A percentile compares a stretch with the other conserved stretches of the same genome.
phyloP scores from a whole-genome alignment of 2,888 invertebrate species.

The Leptarthrus brevirostris region DNA sequence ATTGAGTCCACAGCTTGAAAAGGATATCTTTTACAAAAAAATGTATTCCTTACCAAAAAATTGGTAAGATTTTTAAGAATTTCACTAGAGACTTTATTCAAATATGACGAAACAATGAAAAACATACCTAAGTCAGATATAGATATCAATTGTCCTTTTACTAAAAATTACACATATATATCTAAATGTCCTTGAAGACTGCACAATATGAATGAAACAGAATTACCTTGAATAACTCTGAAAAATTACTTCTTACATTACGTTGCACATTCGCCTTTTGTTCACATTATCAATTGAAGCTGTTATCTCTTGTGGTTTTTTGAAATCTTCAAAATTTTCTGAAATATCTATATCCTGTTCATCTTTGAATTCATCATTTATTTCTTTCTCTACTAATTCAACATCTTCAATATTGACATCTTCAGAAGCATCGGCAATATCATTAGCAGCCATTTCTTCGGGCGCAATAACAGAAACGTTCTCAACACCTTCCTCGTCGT shows the following conservation, averaged over 20 bases:
- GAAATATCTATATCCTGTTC: background rate
- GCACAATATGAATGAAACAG: background rate
- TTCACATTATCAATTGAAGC: background rate
- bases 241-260: conserved; percentile 9
- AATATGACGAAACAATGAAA: too few relatives aligned
- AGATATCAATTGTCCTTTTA: background rate
- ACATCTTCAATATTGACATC: background rate
- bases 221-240: background rate
- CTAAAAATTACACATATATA: conserved; percentile 35
- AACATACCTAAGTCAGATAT: too few relatives aligned
- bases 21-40: background rate
- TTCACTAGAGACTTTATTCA: background rate
- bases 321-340: background rate
- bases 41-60: background rate
- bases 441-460: background rate
- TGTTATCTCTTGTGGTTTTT: conserved; percentile 1
- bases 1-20: background rate
- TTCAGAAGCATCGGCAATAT: background rate
- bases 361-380: conserved; percentile 8
- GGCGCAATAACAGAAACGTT: conserved; percentile 17
- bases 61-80: too few relatives aligned
- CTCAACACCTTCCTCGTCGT: conserved; percentile 35
- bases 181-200: conserved; percentile 13
- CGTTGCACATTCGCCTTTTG: conserved; percentile 30
- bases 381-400: background rate